Conservation (phyloP, 1,140 invertebrate genomes). For the Dreissena rostriformis region DNA sequence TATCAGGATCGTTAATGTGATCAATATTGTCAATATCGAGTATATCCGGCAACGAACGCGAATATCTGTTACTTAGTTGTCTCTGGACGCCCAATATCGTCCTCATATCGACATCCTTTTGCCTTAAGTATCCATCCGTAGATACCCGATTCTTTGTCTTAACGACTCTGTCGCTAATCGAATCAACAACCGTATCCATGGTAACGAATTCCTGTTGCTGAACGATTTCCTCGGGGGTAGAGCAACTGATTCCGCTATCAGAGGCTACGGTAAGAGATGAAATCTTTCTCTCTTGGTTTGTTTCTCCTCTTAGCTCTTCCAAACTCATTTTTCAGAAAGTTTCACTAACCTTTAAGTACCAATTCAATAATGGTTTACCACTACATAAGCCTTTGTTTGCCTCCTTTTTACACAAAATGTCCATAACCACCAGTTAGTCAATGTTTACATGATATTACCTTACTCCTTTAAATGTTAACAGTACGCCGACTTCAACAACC, state of each 20-base stretch:
- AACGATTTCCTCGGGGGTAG: background rate
- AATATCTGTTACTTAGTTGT: constrained; percentile 1
- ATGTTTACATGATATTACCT: too few species aligned
- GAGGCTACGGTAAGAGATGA: constrained; percentile 8
- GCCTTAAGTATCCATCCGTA: constrained; percentile 4
- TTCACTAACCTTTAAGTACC: too few species aligned
- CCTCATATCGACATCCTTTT: background rate
- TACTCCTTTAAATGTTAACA: too few species aligned
- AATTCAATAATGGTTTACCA: too few species aligned
- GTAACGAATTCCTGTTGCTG: background rate
- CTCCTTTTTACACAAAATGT: too few species aligned
- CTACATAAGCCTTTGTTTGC: too few species aligned
- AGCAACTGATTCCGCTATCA: constrained; percentile 33
- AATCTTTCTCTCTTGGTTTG: constrained; percentile 18
- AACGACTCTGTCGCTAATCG: background rate
- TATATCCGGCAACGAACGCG: constrained; percentile 49
- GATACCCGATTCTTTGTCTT: constrained; percentile 3
- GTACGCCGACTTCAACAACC: too few species aligned
- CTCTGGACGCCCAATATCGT: background rate
- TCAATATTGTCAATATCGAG: constrained; percentile 44
- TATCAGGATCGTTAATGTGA: background rate
- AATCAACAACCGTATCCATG: background rate
- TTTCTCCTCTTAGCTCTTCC: background rate
- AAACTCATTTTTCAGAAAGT: too few species aligned
- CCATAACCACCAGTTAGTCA: too few species aligned